Conservation (phyloP, 2,113 vertebrate species). For the Carettochelys insculpta region DNA sequence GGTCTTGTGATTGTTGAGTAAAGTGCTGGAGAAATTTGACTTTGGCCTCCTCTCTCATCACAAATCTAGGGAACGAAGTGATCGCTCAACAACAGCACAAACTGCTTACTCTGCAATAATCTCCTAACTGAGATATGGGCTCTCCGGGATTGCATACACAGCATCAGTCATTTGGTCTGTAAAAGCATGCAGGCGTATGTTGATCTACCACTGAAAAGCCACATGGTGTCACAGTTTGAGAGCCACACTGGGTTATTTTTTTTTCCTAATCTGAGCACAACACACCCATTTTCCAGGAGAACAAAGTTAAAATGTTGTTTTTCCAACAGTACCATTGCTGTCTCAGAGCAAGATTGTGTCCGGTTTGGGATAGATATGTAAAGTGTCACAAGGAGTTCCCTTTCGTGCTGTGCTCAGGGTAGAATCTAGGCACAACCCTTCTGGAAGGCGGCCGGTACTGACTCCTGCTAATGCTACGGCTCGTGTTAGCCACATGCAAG, state of each 20-base stretch:
- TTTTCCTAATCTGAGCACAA: neutral
- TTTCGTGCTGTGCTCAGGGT: neutral
- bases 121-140: neutral
- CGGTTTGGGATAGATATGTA: neutral
- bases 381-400: neutral
- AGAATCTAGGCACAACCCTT: neutral
- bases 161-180: neutral
- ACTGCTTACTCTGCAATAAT: neutral
- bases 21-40: neutral
- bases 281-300: rapidly evolving
- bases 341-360: neutral
- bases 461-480: neutral
- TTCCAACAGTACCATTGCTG: neutral
- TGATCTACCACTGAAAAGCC: neutral
- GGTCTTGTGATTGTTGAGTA: neutral
- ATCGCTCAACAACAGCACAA: neutral
- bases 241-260: rapidly evolving
- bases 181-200: rapidly evolving
- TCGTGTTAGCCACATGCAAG: neutral
- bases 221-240: neutral
- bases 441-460: neutral
- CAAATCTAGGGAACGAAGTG: neutral
- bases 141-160: rapidly evolving
- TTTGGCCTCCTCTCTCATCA: neutral
- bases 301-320: neutral